A percentile compares a stretch with the other conserved stretches of the same genome.
These are phyloP conservation scores for Furcula furcula DNA, from an alignment of 2,888 invertebrate genomes.

Conservation along the genomic window DNA sequence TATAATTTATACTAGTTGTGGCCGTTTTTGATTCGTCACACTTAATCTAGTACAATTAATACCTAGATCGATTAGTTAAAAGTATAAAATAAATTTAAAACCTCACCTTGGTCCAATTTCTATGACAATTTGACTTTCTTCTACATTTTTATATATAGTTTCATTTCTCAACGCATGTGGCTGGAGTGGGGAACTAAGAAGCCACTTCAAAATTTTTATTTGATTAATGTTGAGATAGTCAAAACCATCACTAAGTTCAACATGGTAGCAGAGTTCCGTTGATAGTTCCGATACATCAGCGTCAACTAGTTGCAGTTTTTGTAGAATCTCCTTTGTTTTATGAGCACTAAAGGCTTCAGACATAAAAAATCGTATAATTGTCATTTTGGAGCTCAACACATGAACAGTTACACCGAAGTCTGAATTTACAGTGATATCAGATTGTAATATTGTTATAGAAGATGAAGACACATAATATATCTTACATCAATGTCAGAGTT, in stretches of 20 bases:
- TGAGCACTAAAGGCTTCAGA: constrained; percentile 83
- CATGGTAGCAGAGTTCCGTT: constrained; percentile 91
- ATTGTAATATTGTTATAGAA: constrained; percentile 15
- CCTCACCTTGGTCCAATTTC: constrained; percentile 94
- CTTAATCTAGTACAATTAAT: too few species aligned
- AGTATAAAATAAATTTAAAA: too few species aligned
- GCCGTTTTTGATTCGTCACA: too few species aligned
- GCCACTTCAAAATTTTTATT: constrained; percentile 87
- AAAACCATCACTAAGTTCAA: constrained; percentile 81
- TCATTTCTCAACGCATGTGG: constrained; percentile 80
- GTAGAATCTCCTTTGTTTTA: constrained; percentile 81
- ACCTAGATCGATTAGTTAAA: too few species aligned
- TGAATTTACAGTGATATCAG: constrained; percentile 34
- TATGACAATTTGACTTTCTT: constrained; percentile 78
- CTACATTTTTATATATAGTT: constrained; percentile 68
- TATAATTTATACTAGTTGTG: too few species aligned
- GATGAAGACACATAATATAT: constrained; percentile 23
- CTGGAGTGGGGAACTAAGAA: constrained; percentile 87
- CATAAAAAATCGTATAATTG: constrained; percentile 83
- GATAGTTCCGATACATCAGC: constrained; percentile 76
- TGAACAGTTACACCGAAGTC: constrained; percentile 27
- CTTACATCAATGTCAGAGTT: constrained; percentile 77
- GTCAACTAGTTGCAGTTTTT: constrained; percentile 75
- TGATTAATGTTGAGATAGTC: constrained; percentile 82
- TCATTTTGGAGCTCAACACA: constrained; percentile 56